Base-by-base conservation (phyloP, 1,140 invertebrate genomes). In the Pseudomyrmex gracilis region DNA sequence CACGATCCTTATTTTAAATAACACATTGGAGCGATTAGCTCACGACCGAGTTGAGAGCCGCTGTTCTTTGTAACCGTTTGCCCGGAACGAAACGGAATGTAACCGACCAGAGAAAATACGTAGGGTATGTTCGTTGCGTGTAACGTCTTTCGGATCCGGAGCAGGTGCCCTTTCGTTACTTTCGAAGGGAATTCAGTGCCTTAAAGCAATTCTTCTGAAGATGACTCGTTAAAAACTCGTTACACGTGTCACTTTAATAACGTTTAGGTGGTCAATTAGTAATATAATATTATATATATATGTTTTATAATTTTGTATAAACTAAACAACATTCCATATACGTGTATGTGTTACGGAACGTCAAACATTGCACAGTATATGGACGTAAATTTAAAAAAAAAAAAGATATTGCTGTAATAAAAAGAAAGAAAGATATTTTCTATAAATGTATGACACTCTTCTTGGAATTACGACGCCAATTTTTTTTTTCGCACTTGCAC, bases 41-140 rank as follows among this genome's bases (percentile, higher is more conserved):
- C 24, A 71, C 24, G 12, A 7, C 13, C 10, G 24, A 47, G 73
- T 60, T 90, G 90, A 91, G 89, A 91, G 58, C 68, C 87, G 13
- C 89, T 90, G 89, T 43, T 51, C 71, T 84, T 87, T 88, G 85
- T 90, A 90, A 85, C 55, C 90, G 77, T 57, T 85, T 87, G 85
- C 47, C 83, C 63, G 73, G 82, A 89, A 91, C 90, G 84, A 84
- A 90, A 89, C 63, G 71, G 84, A 87, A 88, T 83, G 73, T 87
- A 91, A 91, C 71, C 73, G 82, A 78, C 70, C 78, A 78, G 84
- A 83, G 83, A 89, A 90, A 90, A 87, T 87, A 80, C 83, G 68
- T 58, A 73, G 82, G 73, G 82, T 83, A 86, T 66, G 86, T 82
- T 84, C 64, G 83, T 87, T 83, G 71, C 77, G 60, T 68, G 80